phyloP scores from a whole-genome alignment of 2,797 vertebrate genomes.

The Ptychadena robeensis region DNA sequence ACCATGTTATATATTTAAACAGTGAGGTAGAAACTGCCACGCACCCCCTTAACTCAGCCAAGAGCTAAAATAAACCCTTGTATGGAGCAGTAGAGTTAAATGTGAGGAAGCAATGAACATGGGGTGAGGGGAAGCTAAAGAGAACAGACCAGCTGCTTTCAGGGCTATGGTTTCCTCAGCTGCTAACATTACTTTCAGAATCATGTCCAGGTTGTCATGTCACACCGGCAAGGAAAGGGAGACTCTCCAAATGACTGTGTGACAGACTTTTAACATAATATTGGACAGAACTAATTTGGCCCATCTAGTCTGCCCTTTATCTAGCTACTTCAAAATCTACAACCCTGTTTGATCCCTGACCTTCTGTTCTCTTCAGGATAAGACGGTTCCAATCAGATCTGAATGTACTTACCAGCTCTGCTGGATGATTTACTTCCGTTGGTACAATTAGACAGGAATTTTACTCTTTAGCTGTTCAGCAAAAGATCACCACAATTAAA shows the following conservation, averaged over 20 bases:
- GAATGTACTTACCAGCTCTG: conserved; percentile 4
- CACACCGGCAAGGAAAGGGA: conserved; percentile 45
- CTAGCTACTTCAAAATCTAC: background rate
- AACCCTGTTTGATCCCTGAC: conserved; percentile 49
- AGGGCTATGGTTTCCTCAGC: conserved; percentile 60
- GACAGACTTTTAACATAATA: conserved; percentile 35
- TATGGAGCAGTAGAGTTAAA: conserved; percentile 56
- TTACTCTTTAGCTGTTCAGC: background rate
- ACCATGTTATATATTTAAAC: conserved; percentile 59
- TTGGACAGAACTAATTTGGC: conserved; percentile 43
- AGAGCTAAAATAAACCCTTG: conserved; percentile 59
- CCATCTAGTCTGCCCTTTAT: conserved; percentile 34
- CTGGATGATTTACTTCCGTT: background rate
- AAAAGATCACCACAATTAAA: background rate
- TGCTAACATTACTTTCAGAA: conserved; percentile 61
- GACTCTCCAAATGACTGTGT: conserved; percentile 10
- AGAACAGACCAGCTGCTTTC: conserved; percentile 50
- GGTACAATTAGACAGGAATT: background rate
- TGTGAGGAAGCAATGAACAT: conserved; percentile 43
- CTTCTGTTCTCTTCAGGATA: conserved; percentile 34
- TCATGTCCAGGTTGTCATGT: conserved; percentile 57
- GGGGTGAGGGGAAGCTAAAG: conserved; percentile 54
- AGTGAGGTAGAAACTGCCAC: conserved; percentile 38
- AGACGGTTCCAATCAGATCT: background rate
- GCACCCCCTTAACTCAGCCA: conserved; percentile 33